Percentiles rank a stretch among this genome's conserved stretches.
phyloP scores from a whole-genome alignment of 1,140 invertebrate genomes.

The Halyomorpha halys region DNA sequence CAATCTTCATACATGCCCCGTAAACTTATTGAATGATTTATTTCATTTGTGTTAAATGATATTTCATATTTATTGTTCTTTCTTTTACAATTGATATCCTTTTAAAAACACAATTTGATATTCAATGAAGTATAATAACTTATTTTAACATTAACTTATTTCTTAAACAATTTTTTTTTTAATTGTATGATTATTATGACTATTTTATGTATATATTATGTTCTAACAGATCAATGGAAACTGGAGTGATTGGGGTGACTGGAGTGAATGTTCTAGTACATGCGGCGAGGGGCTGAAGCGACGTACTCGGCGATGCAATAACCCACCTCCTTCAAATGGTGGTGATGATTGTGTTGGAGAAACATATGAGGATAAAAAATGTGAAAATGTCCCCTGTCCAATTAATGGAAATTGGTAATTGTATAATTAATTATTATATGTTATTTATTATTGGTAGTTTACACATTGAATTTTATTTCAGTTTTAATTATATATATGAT shows the following conservation, averaged over 20 bases:
- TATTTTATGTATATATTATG: neutral
- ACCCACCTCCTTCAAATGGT: slow-evolving; percentile 39
- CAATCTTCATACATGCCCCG: slow-evolving; percentile 24
- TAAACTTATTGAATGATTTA: neutral
- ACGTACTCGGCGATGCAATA: slow-evolving; percentile 39
- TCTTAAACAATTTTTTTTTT: neutral
- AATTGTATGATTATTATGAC: neutral
- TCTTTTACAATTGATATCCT: neutral
- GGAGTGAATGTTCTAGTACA: slow-evolving; percentile 41
- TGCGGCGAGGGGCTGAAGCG: slow-evolving; percentile 42
- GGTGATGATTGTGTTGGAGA: slow-evolving; percentile 38
- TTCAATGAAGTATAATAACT: neutral
- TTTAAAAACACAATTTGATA: neutral
- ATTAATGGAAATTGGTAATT: slow-evolving; percentile 23
- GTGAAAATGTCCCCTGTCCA: slow-evolving; percentile 28
- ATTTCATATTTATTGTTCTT: neutral
- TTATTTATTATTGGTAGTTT: neutral
- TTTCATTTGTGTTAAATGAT: too few relatives aligned
- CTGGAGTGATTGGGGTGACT: slow-evolving; percentile 42
- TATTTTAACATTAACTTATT: neutral
- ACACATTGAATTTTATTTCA: neutral
- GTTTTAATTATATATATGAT: too few relatives aligned
- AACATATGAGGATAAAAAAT: slow-evolving; percentile 35
- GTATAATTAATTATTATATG: neutral
- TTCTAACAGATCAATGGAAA: slow-evolving; percentile 31